A percentile compares a stretch with the other conserved stretches of the same genome.
Conservation (phyloP, 2,113 vertebrate species). For the Procavia capensis region DNA sequence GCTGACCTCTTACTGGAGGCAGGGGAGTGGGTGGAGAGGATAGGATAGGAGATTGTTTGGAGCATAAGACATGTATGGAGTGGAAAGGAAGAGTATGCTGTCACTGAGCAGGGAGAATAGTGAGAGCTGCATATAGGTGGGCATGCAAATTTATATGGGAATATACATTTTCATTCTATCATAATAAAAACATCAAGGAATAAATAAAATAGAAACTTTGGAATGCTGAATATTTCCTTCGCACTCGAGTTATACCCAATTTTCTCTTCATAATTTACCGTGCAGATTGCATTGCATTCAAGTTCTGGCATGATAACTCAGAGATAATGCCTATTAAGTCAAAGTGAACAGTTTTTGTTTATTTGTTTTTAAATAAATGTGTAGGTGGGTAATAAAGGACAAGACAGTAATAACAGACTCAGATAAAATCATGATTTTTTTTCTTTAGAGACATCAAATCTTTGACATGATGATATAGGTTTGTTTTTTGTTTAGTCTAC, state of each 20-base stretch:
- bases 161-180: too few relatives aligned
- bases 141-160: too few relatives aligned
- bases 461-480: not conserved
- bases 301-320: not conserved
- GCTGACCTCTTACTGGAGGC: too few relatives aligned
- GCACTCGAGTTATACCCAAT: not conserved
- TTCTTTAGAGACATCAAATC: not conserved
- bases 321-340: not conserved
- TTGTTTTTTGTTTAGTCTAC: not conserved
- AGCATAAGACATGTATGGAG: too few relatives aligned
- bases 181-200: too few relatives aligned
- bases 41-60: too few relatives aligned
- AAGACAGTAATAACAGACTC: not conserved
- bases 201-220: not conserved
- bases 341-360: not conserved
- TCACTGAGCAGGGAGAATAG: too few relatives aligned
- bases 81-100: too few relatives aligned
- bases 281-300: not conserved
- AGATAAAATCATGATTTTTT: not conserved
- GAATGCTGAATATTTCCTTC: constrained; percentile 11
- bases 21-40: too few relatives aligned
- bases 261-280: constrained; percentile 12
- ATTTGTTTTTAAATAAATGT: not conserved
- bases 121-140: too few relatives aligned
- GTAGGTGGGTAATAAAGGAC: not conserved